phyloP scores from a whole-genome alignment of 2,113 vertebrate species.

The Rhipidura dahli region DNA sequence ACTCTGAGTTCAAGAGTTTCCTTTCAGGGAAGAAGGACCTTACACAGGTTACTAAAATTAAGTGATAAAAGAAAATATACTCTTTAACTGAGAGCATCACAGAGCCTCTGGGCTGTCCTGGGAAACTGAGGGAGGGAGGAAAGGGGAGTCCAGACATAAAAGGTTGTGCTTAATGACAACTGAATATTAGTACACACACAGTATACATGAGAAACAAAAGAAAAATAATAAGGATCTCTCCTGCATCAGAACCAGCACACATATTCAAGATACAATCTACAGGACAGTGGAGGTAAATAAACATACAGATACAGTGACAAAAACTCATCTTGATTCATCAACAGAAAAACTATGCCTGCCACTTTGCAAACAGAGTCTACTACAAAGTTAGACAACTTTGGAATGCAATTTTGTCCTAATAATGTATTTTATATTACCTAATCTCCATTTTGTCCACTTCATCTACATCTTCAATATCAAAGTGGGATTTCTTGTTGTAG shows the following conservation, averaged over 20 bases:
- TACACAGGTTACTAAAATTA: background rate
- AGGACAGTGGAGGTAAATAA: background rate
- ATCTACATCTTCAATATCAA: constrained; percentile 94
- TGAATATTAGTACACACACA: background rate
- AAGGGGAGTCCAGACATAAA: background rate
- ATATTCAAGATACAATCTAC: background rate
- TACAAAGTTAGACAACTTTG: background rate
- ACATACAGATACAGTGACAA: background rate
- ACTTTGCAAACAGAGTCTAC: background rate
- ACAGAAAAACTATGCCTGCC: background rate
- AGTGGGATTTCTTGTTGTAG: constrained; percentile 92
- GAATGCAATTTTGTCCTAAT: background rate
- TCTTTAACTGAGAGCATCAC: background rate
- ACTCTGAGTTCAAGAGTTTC: background rate
- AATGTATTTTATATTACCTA: constrained; percentile 73
- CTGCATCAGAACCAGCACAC: background rate
- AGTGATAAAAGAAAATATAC: background rate
- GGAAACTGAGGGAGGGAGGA: background rate
- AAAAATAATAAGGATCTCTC: background rate
- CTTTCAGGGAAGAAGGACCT: background rate
- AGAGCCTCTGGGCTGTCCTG: background rate
- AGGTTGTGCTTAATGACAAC: background rate
- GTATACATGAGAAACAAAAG: background rate
- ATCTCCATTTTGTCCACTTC: constrained; percentile 96
- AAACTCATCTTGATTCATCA: background rate